Percentiles rank a stretch among this genome's conserved stretches.
Conservation (phyloP, 2,113 vertebrate genomes). For the Vimba vimba region DNA sequence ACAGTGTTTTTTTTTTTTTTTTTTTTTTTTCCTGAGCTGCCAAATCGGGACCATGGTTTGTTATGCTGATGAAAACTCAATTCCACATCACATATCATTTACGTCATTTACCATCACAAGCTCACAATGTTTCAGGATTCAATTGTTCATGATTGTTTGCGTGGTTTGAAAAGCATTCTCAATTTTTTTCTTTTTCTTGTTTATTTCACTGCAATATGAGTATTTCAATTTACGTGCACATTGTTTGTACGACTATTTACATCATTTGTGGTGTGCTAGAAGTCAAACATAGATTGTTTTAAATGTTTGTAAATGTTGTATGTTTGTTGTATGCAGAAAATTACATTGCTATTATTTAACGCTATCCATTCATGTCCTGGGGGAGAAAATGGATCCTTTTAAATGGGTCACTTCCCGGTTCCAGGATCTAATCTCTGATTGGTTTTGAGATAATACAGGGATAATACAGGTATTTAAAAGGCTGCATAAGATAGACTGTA, state of each 20-base stretch:
- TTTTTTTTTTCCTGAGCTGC: neutral
- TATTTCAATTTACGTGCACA: neutral
- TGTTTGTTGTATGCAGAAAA: neutral
- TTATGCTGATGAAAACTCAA: neutral
- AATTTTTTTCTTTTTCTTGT: neutral
- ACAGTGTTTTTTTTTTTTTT: neutral
- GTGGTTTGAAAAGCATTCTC: neutral
- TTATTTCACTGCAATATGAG: neutral
- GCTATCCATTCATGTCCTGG: neutral
- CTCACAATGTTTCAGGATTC: neutral
- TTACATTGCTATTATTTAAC: neutral
- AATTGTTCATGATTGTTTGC: neutral
- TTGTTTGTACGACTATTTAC: neutral
- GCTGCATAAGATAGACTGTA: neutral
- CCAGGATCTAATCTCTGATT: constrained; percentile 21
- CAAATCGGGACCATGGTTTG: neutral
- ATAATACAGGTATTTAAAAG: constrained; percentile 15
- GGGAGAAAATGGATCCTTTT: neutral
- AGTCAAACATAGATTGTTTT: neutral
- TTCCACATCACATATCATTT: neutral
- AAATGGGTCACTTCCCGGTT: constrained; percentile 16
- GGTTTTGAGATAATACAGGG: neutral
- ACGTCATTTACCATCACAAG: neutral
- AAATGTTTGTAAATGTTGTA: neutral
- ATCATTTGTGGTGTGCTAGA: neutral